Conservation (phyloP, 2,113 vertebrate genomes). For the Zosterops lateralis region DNA sequence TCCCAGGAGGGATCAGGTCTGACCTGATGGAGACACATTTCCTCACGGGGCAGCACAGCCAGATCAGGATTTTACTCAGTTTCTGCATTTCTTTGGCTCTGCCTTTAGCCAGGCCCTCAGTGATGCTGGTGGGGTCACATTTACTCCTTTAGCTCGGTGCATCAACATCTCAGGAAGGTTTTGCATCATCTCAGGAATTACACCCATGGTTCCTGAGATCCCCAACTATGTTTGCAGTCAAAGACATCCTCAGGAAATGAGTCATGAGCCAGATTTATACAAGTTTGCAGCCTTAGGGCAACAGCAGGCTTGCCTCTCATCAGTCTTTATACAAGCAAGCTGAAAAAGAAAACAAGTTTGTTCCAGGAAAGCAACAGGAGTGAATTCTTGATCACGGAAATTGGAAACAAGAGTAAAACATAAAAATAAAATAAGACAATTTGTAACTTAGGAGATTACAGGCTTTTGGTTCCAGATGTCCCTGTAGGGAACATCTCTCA, state of each 20-base stretch:
- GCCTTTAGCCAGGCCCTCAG: background rate
- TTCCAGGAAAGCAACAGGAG: constrained; percentile 37
- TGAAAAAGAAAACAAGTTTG: constrained; percentile 34
- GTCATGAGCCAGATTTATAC: constrained; percentile 32
- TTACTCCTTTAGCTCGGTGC: background rate
- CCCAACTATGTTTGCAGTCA: background rate
- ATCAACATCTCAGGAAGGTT: background rate
- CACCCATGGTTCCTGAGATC: background rate
- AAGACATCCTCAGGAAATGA: constrained; percentile 42
- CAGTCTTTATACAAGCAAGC: constrained; percentile 33
- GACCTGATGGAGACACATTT: background rate
- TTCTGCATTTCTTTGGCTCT: background rate
- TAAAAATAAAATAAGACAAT: background rate
- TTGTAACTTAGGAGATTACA: background rate
- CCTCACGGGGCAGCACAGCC: background rate
- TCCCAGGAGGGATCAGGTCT: background rate
- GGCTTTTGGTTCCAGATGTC: constrained; percentile 7
- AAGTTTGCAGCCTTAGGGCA: constrained; percentile 29
- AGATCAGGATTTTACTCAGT: background rate
- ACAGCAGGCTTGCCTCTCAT: constrained; percentile 7
- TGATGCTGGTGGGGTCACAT: background rate
- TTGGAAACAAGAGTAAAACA: constrained; percentile 8
- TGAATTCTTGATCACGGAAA: constrained; percentile 16
- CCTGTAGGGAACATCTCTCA: background rate
- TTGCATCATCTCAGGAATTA: background rate